phyloP scores from a whole-genome alignment of 2,113 vertebrate genomes.

The Takifugu bimaculatus region DNA sequence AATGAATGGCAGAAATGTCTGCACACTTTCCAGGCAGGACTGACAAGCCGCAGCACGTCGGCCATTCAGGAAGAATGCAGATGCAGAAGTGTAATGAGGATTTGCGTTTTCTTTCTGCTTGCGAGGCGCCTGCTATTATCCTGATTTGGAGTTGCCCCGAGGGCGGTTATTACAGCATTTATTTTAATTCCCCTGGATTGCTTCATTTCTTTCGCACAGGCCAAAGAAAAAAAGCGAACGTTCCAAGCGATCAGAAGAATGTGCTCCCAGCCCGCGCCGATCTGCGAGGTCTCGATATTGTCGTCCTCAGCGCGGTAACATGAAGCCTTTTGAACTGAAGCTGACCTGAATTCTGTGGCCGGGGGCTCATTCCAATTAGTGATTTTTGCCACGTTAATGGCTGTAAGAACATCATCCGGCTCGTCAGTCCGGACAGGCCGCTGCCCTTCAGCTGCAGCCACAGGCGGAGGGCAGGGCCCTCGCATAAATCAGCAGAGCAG shows the following conservation, averaged over 20 bases:
- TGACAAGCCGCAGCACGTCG: slow-evolving; percentile 65
- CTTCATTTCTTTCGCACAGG: slow-evolving; percentile 69
- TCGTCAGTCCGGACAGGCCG: slow-evolving; percentile 75
- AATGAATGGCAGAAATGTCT: slow-evolving; percentile 47
- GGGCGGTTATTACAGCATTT: slow-evolving; percentile 75
- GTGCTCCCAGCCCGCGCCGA: slow-evolving; percentile 4
- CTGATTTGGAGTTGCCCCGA: slow-evolving; percentile 57
- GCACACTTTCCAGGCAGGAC: slow-evolving; percentile 37
- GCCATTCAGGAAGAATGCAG: slow-evolving; percentile 65
- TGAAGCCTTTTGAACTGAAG: slow-evolving; percentile 16
- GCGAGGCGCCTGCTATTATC: slow-evolving; percentile 73
- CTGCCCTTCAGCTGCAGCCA: slow-evolving; percentile 74
- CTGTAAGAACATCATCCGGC: slow-evolving; percentile 74
- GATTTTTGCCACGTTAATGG: slow-evolving; percentile 79
- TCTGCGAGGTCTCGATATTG: not conserved
- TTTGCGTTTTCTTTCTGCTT: slow-evolving; percentile 61
- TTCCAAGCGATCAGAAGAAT: slow-evolving; percentile 44
- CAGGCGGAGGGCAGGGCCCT: slow-evolving; percentile 63
- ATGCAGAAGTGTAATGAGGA: slow-evolving; percentile 68
- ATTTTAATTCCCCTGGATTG: slow-evolving; percentile 70
- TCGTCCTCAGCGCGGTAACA: not conserved
- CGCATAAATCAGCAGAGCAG: slow-evolving; percentile 66
- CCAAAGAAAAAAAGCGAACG: slow-evolving; percentile 48
- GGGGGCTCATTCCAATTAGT: slow-evolving; percentile 79
- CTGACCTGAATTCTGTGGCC: slow-evolving; percentile 57